A percentile compares a stretch with the other conserved stretches of the same genome.
Conservation (phyloP, 2,113 vertebrate species). For the Lepisosteus osseus region DNA sequence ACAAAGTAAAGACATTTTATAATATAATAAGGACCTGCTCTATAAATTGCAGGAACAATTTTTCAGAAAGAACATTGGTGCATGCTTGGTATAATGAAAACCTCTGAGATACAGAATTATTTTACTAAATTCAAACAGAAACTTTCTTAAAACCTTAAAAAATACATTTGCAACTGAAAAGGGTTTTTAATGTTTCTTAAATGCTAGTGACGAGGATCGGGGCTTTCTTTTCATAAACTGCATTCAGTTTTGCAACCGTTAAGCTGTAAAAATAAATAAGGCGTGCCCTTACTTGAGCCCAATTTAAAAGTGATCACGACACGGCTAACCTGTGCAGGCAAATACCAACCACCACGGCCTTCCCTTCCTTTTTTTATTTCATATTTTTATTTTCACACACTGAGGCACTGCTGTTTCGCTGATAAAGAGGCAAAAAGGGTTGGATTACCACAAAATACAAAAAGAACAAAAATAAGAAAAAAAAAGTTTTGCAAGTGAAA, state of each 20-base stretch:
- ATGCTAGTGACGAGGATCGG: background rate
- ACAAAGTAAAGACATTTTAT: no score
- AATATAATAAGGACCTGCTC: no score
- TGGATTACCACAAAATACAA: constrained; percentile 46
- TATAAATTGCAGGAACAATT: no score
- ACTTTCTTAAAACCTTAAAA: no score
- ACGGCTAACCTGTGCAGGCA: constrained; percentile 49
- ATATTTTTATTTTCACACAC: constrained; percentile 56
- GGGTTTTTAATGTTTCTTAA: background rate
- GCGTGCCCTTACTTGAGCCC: constrained; percentile 44
- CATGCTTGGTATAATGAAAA: no score
- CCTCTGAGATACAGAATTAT: no score
- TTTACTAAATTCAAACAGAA: no score
- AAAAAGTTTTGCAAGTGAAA: constrained; percentile 31
- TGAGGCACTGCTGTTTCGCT: constrained; percentile 50
- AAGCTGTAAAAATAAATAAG: constrained; percentile 57
- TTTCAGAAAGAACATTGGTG: no score
- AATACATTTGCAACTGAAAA: no score
- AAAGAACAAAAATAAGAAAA: constrained; percentile 35
- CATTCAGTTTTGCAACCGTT: constrained; percentile 44
- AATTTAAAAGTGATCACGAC: constrained; percentile 47
- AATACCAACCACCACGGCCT: constrained; percentile 31
- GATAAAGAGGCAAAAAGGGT: constrained; percentile 64
- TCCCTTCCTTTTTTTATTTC: constrained; percentile 41
- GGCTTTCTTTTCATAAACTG: constrained; percentile 32